These are phyloP conservation scores for Heteromyza rotundicornis DNA, from an alignment of 2,888 invertebrate genomes.

Conservation along the genomic window DNA sequence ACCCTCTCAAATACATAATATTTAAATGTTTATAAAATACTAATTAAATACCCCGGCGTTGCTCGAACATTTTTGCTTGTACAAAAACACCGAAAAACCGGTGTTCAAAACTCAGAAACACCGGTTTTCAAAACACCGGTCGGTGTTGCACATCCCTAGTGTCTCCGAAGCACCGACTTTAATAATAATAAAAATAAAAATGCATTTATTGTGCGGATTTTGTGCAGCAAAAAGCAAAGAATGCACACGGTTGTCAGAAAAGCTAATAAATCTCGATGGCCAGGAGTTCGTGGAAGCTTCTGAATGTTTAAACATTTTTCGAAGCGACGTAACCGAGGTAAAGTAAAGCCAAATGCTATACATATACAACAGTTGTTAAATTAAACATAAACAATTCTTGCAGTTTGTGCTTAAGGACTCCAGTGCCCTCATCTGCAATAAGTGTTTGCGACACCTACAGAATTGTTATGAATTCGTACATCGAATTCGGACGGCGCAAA, in stretches of 20 bases:
- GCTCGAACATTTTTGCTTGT: too few species aligned
- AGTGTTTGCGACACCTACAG: conserved; percentile 20
- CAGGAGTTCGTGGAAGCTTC: conserved; percentile 8
- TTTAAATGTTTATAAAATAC: too few species aligned
- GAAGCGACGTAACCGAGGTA: conserved; percentile 16
- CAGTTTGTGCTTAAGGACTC: not conserved
- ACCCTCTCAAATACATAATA: too few species aligned
- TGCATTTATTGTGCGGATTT: conserved; percentile 27
- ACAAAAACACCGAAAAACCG: too few species aligned
- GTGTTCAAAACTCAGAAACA: too few species aligned
- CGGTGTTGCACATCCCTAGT: too few species aligned
- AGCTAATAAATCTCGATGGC: not conserved
- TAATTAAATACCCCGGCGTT: too few species aligned
- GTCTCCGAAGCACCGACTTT: too few species aligned
- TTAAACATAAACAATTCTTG: not conserved
- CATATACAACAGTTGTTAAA: not conserved
- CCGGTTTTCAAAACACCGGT: too few species aligned
- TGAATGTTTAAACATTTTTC: conserved; percentile 24
- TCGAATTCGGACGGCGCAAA: conserved; percentile 18
- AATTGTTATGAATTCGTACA: conserved; percentile 26
- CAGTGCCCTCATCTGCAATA: conserved; percentile 18
- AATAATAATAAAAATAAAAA: too few species aligned
- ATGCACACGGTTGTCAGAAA: conserved; percentile 16
- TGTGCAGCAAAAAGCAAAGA: conserved; percentile 22
- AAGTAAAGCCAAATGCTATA: not conserved